Base-by-base conservation (phyloP, 2,888 invertebrate genomes). In the Dryobota labecula region DNA sequence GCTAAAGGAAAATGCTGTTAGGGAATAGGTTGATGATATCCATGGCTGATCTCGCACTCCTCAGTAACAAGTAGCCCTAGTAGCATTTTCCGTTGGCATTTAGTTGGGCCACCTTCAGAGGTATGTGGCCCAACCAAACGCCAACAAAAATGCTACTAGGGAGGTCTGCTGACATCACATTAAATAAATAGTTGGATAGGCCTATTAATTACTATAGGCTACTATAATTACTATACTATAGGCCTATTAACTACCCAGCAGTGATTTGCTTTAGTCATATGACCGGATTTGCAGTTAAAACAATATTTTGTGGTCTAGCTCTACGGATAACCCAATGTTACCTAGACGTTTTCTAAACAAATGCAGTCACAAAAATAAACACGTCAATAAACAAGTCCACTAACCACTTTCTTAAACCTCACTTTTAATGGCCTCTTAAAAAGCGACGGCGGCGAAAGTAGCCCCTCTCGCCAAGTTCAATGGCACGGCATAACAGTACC, bases 401-500 rank as follows among this genome's bases (percentile, higher is more conserved):
- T 24, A 63, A 66, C 72, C 66, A 82, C 80, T 80, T 82, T 80
- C 80, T 53, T 62, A 67, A 71, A 62, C 63, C 84, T 76, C 84
- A 78, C 78, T 81, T 86, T 89, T 88, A 74, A 82, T 91, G 90
- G 94, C 94, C 90, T 86, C 86, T 72, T 88, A 88, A 90, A 88
- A 90, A 89, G 89, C 87, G 88, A 81, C 84, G 80, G 84, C 89
- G 92, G 94, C 92, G 95, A 95, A 95, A 95, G 95, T 94, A 90
- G 91, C 89, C 85, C 85, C 87, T 87, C 78, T 75, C 80, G 88
- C 89, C 94, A 95, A 95, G 95, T 95, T 95, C 95, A 95, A 91
- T 95, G 94, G 90, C 95, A 93, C 92, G 83, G 81, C 84, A 84
- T 92, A 93, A 94, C 95, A 95, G 95, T 94, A 93, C 86, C 81